Conservation (phyloP, 2,113 vertebrate genomes). For the Peromyscus californicus region DNA sequence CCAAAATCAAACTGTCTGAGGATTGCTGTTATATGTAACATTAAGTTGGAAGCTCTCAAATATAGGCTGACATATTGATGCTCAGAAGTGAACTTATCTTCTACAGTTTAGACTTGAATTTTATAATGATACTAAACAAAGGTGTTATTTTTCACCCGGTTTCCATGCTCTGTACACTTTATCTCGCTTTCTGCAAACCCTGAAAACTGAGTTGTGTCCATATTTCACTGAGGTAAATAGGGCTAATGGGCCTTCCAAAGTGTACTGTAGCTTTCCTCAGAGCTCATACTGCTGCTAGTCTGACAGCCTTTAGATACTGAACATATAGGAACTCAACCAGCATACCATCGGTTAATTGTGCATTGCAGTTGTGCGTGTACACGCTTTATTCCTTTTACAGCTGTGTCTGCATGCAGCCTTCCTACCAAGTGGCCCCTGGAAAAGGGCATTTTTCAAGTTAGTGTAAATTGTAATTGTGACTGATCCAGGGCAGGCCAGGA, state of each 20-base stretch:
- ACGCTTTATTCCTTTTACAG: not conserved
- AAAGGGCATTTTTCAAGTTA: not conserved
- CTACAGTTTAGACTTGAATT: not conserved
- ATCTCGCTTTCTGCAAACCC: not conserved
- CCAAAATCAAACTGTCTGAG: not conserved
- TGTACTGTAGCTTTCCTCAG: not conserved
- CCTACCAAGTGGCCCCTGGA: not conserved
- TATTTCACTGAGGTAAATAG: not conserved
- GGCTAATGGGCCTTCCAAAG: not conserved
- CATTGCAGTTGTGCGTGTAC: fast-evolving
- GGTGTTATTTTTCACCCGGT: not conserved
- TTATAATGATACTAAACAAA: not conserved
- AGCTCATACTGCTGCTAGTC: not conserved
- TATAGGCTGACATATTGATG: not conserved
- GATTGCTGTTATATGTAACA: not conserved
- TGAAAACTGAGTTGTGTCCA: not conserved
- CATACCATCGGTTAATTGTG: not conserved
- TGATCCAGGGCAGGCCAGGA: not conserved
- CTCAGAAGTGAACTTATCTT: not conserved
- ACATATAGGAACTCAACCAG: not conserved
- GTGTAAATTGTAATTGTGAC: not conserved
- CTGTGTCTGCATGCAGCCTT: not conserved
- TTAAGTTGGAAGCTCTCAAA: not conserved
- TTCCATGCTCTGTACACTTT: not conserved
- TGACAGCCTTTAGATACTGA: not conserved